Conservation (phyloP, 1,140 invertebrate species). For the Asobara japonica region DNA sequence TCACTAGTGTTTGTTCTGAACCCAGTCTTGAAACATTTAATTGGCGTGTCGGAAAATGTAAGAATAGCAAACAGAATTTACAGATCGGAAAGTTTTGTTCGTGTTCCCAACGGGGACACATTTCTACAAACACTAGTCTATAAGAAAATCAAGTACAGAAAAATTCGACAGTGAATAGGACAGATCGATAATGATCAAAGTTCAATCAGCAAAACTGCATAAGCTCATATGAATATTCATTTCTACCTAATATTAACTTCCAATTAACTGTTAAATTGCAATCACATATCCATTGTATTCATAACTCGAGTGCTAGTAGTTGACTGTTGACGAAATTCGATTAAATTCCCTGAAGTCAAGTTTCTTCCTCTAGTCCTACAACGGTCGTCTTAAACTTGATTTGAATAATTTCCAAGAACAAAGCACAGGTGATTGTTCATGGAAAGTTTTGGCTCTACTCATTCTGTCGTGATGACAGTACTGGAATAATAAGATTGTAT, state of each 20-base stretch:
- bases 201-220: background rate
- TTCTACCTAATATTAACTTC: background rate
- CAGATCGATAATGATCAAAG: no score
- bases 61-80: no score
- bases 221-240: background rate
- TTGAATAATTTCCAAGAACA: constrained; percentile 43
- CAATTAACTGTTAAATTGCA: constrained; percentile 32
- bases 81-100: no score
- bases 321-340: constrained; percentile 37
- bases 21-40: no score
- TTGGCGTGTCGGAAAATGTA: no score
- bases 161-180: no score
- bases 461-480: constrained; percentile 36
- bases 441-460: constrained; percentile 36
- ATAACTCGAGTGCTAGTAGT: constrained; percentile 26
- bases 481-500: constrained; percentile 35
- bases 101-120: no score
- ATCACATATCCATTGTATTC: constrained; percentile 37
- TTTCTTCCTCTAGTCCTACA: constrained; percentile 29
- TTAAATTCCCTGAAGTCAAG: constrained; percentile 35
- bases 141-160: no score
- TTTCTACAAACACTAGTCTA: no score
- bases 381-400: constrained; percentile 40
- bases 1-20: no score
- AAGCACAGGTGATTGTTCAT: constrained; percentile 43